Percentiles rank a stretch among this genome's conserved stretches.
Evolutionary conservation across 1,140 invertebrate genomes (phyloP).

Genomic region (Oncopeltus fasciatus): DNA sequence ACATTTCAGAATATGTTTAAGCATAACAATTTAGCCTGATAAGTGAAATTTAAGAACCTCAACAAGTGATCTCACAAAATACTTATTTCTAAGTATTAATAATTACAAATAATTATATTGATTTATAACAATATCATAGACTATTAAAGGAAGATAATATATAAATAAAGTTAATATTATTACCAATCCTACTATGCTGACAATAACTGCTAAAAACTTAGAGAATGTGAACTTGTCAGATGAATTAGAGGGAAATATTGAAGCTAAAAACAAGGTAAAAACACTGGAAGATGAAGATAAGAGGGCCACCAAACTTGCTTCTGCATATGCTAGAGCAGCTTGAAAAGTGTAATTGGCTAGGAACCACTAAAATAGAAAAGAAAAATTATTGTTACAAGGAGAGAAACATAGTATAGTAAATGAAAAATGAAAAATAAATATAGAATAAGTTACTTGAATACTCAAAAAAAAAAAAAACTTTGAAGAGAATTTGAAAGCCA

Average conservation of each 20-base stretch:
- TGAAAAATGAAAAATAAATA: too few relatives aligned
- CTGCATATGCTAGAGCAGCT: slow-evolving; percentile 54
- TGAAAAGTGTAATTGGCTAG: slow-evolving; percentile 68
- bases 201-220: slow-evolving; percentile 59
- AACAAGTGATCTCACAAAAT: too few relatives aligned
- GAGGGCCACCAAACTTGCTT: slow-evolving; percentile 62
- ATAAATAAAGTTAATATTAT: slow-evolving; percentile 28
- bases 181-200: slow-evolving; percentile 65
- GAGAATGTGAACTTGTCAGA: slow-evolving; percentile 67
- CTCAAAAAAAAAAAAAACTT: too few relatives aligned
- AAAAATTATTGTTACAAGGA: too few relatives aligned
- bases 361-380: slow-evolving; percentile 58
- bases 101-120: not conserved
- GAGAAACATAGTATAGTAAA: too few relatives aligned
- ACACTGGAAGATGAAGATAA: slow-evolving; percentile 69
- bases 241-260: slow-evolving; percentile 60
- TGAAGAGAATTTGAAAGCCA: too few relatives aligned
- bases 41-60: too few relatives aligned
- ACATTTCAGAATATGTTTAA: too few relatives aligned
- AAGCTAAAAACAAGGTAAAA: slow-evolving; percentile 66
- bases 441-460: too few relatives aligned
- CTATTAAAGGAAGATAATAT: too few relatives aligned
- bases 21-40: too few relatives aligned
- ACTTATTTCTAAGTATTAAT: not conserved
- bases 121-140: too few relatives aligned